phyloP scores from a whole-genome alignment of 2,888 invertebrate genomes.

The Eudemis profundana region DNA sequence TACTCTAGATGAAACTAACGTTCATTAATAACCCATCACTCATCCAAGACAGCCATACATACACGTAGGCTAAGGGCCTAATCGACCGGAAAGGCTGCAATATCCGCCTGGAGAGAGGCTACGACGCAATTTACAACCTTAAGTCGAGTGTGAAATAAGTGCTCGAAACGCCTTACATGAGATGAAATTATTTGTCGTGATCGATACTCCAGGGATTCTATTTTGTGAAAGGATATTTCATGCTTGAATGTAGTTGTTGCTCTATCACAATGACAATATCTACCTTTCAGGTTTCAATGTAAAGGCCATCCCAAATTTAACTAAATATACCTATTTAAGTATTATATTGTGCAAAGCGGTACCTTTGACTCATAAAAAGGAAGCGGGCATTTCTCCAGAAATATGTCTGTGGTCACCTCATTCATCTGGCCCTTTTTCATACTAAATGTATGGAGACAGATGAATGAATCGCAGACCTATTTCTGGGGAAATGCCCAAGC shows the following conservation, averaged over 20 bases:
- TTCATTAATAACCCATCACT: constrained; percentile 40
- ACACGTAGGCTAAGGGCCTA: constrained; percentile 47
- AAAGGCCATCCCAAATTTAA: too few relatives aligned
- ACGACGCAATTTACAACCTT: constrained; percentile 43
- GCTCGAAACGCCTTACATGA: constrained; percentile 25
- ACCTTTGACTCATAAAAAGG: too few relatives aligned
- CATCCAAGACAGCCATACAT: constrained; percentile 30
- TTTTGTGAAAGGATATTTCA: constrained; percentile 4
- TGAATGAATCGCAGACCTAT: too few relatives aligned
- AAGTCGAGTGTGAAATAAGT: constrained; percentile 43
- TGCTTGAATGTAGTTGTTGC: background rate
- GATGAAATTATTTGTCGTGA: constrained; percentile 30
- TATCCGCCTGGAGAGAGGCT: constrained; percentile 51
- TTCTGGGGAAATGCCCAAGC: too few relatives aligned
- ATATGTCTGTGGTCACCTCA: too few relatives aligned
- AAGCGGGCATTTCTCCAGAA: too few relatives aligned
- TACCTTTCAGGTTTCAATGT: too few relatives aligned
- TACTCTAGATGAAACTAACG: constrained; percentile 14
- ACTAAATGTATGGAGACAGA: too few relatives aligned
- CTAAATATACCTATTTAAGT: too few relatives aligned
- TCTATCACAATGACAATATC: background rate
- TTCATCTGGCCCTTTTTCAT: too few relatives aligned
- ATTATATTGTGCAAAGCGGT: too few relatives aligned
- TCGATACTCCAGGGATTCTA: constrained; percentile 1
- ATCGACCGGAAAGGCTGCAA: constrained; percentile 55